Evolutionary conservation across 2,113 vertebrate species (phyloP).

Genomic region (Thunnus thynnus): DNA sequence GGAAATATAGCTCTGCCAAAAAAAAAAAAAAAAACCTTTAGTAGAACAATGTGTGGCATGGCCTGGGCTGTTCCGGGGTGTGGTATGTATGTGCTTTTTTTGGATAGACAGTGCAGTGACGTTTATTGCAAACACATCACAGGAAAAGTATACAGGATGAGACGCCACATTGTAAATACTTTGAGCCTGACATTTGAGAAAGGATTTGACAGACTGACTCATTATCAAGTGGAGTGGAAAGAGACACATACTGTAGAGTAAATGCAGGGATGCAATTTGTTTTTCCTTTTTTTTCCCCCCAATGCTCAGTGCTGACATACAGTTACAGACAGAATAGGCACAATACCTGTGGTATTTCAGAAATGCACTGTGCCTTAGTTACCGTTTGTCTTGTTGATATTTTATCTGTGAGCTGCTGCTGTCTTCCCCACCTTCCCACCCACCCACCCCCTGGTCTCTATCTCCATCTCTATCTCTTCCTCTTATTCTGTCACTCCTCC

Average conservation of each 20-base stretch:
- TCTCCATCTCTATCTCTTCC: constrained; percentile 53
- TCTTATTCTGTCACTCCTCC: constrained; percentile 58
- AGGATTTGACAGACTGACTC: constrained; percentile 69
- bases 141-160: constrained; percentile 1
- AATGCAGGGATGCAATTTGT: constrained; percentile 52
- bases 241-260: constrained; percentile 25
- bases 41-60: not conserved
- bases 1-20: not conserved
- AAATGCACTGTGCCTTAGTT: constrained; percentile 62
- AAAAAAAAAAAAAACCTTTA: not conserved
- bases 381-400: constrained; percentile 64
- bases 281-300: constrained; percentile 41
- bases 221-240: constrained; percentile 63
- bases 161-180: constrained; percentile 47
- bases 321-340: constrained; percentile 72
- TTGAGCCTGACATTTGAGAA: constrained; percentile 54
- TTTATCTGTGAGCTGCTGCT: constrained; percentile 48
- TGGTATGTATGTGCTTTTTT: not conserved
- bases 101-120: not conserved
- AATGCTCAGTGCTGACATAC: constrained; percentile 61
- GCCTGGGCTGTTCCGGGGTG: too few species aligned
- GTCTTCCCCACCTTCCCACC: constrained; percentile 34
- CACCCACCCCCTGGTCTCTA: constrained; percentile 28
- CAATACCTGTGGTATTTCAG: constrained; percentile 60
- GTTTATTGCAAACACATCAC: constrained; percentile 34